Base-by-base conservation (phyloP, 2,797 vertebrate species). In the Cossypha polioptera region DNA sequence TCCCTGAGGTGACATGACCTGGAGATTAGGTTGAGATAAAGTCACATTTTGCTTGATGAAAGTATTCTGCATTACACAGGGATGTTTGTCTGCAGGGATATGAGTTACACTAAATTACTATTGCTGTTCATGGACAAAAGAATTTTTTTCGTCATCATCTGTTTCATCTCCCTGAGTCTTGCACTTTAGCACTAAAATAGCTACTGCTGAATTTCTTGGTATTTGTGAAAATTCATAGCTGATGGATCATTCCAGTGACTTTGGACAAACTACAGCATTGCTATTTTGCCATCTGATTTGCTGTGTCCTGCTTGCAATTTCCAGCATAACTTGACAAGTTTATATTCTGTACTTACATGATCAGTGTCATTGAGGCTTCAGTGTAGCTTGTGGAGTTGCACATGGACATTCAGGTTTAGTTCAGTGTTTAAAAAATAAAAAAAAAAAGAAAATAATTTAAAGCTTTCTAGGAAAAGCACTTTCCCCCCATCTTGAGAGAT, bases 401-500 rank as follows among this genome's bases (percentile, higher is more conserved):
- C 3, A 11, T 24, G 22, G 15, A 28, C 2, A 2, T 50, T 54
- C 19, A 16, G 14, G 33, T 77, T 71, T 35, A 74, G 13, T 54
- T 78, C 42, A 47, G 10, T 29, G n/a, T 53, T 48, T 6, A 5
- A 33, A 63, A 55, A 45, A 55, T 21, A 25, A 21, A 25, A 14
- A 25, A 42, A 43, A n/a, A n/a, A 33, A 17, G 1, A 21, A 29
- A 33, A 29, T 2, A 29, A 25, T 58, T 42, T 9, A n/a, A 88
- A 91, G 4, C 14, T 77, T 86, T 86, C 55, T 31, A 67, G 47
- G 40, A 51, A 72, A 77, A 66, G 10, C 1, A 22, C 7, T 53
- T n/a, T 26, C 1, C 0, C 13, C 13, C 5, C 7, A 4, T 59
- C 5, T 13, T 36, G 48, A 73, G 7, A 54, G 16, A n/a, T 18